Conservation (phyloP, 2,888 invertebrate species). For the Uloborus plumipes region DNA sequence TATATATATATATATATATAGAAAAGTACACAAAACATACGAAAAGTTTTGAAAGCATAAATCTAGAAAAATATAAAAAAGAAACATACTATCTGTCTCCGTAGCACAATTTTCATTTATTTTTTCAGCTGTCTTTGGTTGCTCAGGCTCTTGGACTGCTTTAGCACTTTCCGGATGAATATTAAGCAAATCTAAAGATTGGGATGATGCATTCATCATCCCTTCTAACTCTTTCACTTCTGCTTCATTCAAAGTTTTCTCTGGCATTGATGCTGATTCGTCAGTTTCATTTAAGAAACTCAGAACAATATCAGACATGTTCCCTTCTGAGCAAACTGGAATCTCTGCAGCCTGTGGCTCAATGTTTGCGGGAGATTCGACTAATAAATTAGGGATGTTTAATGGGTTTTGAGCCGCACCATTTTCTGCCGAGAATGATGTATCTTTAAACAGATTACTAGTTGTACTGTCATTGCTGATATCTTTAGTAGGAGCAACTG, state of each 20-base stretch:
- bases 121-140: slow-evolving; percentile 6
- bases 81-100: not conserved
- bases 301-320: slow-evolving; percentile 55
- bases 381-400: slow-evolving; percentile 22
- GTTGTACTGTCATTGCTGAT: not conserved
- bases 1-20: too few relatives aligned
- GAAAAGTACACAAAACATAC: too few relatives aligned
- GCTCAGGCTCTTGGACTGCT: not conserved
- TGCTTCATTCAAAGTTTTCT: slow-evolving; percentile 33
- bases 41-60: not conserved
- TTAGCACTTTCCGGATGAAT: not conserved
- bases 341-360: slow-evolving; percentile 9
- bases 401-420: slow-evolving; percentile 3
- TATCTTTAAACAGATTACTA: slow-evolving; percentile 28
- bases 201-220: slow-evolving; percentile 28
- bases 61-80: not conserved
- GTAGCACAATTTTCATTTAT: not conserved
- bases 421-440: slow-evolving; percentile 6
- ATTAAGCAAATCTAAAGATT: slow-evolving; percentile 26
- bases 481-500: slow-evolving; percentile 31
- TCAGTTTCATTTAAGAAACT: slow-evolving; percentile 58
- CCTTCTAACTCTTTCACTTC: slow-evolving; percentile 38
- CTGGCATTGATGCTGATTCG: slow-evolving; percentile 3
- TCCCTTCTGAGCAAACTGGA: slow-evolving; percentile 49
- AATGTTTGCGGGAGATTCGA: slow-evolving; percentile 7